Percentiles rank a stretch among this genome's conserved stretches.
These are phyloP conservation scores for Proteles cristata DNA, from an alignment of 2,113 vertebrate species.

Conservation along the genomic window DNA sequence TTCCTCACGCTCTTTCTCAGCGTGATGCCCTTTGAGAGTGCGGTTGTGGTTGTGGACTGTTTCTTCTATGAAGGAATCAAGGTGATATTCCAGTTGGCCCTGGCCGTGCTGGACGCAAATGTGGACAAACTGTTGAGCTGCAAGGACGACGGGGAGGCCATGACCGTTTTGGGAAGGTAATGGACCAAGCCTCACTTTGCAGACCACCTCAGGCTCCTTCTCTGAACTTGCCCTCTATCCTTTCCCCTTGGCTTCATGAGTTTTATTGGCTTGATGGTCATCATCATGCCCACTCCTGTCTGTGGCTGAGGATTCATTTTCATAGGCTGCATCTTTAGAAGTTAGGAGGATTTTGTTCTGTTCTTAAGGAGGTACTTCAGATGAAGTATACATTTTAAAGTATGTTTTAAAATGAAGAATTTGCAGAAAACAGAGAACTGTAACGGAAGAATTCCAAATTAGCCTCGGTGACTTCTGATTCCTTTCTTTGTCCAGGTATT, in stretches of 20 bases:
- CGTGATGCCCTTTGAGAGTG: constrained; percentile 99
- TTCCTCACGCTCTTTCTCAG: constrained; percentile 99
- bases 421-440: background rate
- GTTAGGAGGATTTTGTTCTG: background rate
- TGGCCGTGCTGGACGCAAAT: constrained; percentile 96
- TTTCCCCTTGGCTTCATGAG: background rate
- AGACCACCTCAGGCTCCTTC: background rate
- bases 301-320: background rate
- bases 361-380: background rate
- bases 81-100: constrained; percentile 98
- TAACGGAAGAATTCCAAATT: background rate
- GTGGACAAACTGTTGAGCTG: constrained; percentile 96
- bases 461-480: background rate
- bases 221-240: background rate
- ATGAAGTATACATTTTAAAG: too few relatives aligned
- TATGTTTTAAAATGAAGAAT: background rate
- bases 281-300: background rate
- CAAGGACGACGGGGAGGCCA: constrained; percentile 99
- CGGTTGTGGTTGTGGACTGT: constrained; percentile 98
- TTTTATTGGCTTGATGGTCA: background rate
- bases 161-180: constrained; percentile 98
- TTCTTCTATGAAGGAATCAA: constrained; percentile 99
- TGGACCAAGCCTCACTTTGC: background rate
- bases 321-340: background rate
- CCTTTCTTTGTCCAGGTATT: constrained; percentile 87